These are phyloP conservation scores for Camelus dromedarius DNA, from an alignment of 2,113 vertebrate genomes.

Conservation along the genomic window DNA sequence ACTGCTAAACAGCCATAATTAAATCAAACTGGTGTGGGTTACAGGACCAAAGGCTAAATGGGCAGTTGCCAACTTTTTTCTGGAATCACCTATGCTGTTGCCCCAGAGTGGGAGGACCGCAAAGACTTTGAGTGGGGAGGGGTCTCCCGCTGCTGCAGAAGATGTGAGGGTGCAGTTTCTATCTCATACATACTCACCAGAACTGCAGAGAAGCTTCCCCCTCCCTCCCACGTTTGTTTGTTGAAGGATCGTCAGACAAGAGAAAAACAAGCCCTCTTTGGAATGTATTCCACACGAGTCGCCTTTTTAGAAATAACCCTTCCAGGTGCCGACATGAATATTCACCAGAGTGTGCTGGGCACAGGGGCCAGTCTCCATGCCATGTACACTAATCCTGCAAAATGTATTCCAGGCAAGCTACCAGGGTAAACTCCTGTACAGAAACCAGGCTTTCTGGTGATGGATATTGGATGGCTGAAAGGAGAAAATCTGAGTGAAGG, in stretches of 20 bases:
- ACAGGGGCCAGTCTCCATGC: conserved; percentile 66
- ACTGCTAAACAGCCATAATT: conserved; percentile 79
- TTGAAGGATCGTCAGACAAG: conserved; percentile 26
- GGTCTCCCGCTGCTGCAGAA: not conserved
- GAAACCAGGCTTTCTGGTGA: conserved; percentile 65
- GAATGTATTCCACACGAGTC: conserved; percentile 76
- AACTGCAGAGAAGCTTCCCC: not conserved
- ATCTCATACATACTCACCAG: conserved; percentile 31
- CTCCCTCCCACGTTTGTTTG: conserved; percentile 41
- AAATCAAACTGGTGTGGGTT: conserved; percentile 74
- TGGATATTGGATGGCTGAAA: conserved; percentile 60
- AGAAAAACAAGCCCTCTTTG: conserved; percentile 34
- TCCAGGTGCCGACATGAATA: conserved; percentile 81
- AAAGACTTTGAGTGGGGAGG: not conserved
- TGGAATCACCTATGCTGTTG: not conserved
- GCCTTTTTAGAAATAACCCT: conserved; percentile 72
- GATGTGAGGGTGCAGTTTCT: not conserved
- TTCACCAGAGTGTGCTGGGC: conserved; percentile 76
- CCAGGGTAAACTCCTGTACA: conserved; percentile 60
- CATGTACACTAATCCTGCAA: conserved; percentile 77
- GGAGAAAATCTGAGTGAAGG: conserved; percentile 69
- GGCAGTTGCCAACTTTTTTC: conserved; percentile 32
- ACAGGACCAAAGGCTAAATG: conserved; percentile 77
- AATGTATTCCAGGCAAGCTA: conserved; percentile 79
- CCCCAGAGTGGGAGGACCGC: not conserved